Conservation (phyloP, 2,113 vertebrate genomes). For the Pygoscelis adeliae region DNA sequence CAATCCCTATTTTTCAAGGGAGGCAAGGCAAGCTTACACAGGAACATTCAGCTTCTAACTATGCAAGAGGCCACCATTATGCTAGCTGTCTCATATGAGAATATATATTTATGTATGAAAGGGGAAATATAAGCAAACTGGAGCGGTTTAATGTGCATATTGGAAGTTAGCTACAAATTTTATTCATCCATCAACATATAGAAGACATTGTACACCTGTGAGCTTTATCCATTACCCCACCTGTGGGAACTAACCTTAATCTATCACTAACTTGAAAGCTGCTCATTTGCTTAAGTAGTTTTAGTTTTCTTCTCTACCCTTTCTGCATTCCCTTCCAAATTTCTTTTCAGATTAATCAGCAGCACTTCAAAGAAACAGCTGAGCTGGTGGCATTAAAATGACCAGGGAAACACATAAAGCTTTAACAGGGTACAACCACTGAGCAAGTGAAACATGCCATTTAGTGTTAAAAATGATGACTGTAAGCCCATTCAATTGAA, state of each 20-base stretch:
- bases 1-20: neutral
- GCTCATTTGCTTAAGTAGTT: constrained; percentile 2
- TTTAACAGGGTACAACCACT: constrained; percentile 23
- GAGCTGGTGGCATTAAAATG: constrained; percentile 44
- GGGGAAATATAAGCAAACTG: neutral
- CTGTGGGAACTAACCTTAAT: neutral
- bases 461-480: constrained; percentile 25
- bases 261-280: neutral
- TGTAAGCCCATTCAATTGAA: neutral
- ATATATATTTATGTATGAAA: neutral
- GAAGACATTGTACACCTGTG: neutral
- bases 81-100: neutral
- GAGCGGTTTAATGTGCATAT: neutral
- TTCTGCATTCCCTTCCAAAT: neutral
- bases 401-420: constrained; percentile 31
- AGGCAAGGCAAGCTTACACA: neutral
- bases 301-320: neutral
- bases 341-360: constrained; percentile 43
- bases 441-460: constrained; percentile 19
- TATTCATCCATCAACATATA: neutral
- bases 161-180: neutral
- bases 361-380: constrained; percentile 44
- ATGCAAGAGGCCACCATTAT: neutral
- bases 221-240: neutral
- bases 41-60: neutral